Evolutionary conservation across 2,113 vertebrate genomes (phyloP), one percentile per base, ranked within the genome.

Genomic region (Probosciger aterrimus): DNA sequence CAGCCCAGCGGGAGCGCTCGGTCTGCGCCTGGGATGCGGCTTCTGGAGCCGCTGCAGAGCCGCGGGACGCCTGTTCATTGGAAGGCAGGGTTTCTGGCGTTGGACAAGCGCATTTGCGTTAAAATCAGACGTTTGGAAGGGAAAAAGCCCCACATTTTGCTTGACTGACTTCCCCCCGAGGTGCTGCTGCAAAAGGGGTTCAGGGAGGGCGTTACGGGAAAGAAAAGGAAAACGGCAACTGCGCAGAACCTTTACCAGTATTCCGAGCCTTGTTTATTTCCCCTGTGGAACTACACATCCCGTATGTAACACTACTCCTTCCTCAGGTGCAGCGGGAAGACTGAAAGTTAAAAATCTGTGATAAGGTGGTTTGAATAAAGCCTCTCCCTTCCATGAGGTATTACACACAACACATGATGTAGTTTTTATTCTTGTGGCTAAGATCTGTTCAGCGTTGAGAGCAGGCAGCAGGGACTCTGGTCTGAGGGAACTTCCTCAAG

Each of bases 71-170:
- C 4, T 31, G 5, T 46, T 18, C 1, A 6, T 35, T 43, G 35
- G 53, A 27, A 17, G 9, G 9, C 31, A 8, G 14, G 6, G 53
- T 2, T 18, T 13, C 18, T 4, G 27, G 24, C n/a, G 13, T 7
- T 22, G 39, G n/a, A 5, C 15, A 22, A 30, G 14, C 43, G 18
- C 5, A 7, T 71, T 57, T 62, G 43, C 1, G 0, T 57, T 83
- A 37, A 59, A 73, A 43, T 18, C 6, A 11, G 43, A 11, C 7
- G 16, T 37, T 25, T n/a, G 7, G 37, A 46, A 49, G 41, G 33
- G 44, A 3, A 25, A 30, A n/a, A 16, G 1, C 0, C 3, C 6
- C n/a, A 7, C 23, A 0, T 14, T 44, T 37, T 31, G 25, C 22
- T 55, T 46, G 65, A 16, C 8, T 37, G 49, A 20, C 20, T 67